A percentile compares a stretch with the other conserved stretches of the same genome.
phyloP scores from a whole-genome alignment of 2,888 invertebrate species.

The Alviniconcha strummeri region DNA sequence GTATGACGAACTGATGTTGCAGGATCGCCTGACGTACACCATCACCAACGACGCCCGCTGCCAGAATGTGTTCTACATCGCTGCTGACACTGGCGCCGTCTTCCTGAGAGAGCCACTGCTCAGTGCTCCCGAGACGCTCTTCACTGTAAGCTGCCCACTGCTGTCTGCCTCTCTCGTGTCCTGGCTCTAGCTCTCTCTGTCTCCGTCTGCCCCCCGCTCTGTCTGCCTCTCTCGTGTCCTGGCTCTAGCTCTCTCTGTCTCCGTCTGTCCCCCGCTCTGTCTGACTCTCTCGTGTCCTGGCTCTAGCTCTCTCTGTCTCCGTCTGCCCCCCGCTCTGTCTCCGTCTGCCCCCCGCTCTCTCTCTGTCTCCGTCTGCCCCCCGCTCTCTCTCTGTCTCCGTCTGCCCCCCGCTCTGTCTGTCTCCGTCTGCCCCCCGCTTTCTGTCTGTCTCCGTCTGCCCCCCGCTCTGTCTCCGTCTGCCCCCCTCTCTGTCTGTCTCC shows the following conservation, averaged over 20 bases:
- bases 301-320: neutral
- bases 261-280: neutral
- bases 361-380: neutral
- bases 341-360: neutral
- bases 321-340: neutral
- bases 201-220: neutral
- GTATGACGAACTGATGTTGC: neutral
- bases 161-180: neutral
- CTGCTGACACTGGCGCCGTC: constrained; percentile 49
- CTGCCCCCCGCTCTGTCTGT: neutral
- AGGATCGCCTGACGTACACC: constrained; percentile 53
- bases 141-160: constrained; percentile 45
- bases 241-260: neutral
- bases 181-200: neutral
- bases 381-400: neutral
- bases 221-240: neutral
- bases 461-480: neutral
- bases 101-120: constrained; percentile 48
- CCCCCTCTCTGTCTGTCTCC: neutral
- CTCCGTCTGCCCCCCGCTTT: neutral
- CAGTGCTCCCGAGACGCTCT: constrained; percentile 48
- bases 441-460: neutral
- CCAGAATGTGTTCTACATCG: constrained; percentile 50
- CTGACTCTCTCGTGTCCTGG: neutral
- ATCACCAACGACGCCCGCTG: constrained; percentile 48